phyloP scores from a whole-genome alignment of 2,113 vertebrate genomes.

The Perca flavescens region DNA sequence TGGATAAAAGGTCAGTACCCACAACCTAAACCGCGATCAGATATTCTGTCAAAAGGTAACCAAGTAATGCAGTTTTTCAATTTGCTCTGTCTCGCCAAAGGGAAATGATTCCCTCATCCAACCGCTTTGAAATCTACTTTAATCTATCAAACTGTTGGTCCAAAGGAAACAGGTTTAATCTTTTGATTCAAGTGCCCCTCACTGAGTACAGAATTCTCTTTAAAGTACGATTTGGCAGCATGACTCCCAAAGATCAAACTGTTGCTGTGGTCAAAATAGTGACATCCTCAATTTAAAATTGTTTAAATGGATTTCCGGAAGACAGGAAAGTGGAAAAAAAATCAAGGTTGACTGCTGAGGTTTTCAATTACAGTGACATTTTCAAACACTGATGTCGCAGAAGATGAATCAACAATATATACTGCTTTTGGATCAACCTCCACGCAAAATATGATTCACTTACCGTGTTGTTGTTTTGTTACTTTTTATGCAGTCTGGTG shows the following conservation, averaged over 20 bases:
- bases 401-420: slow-evolving; percentile 36
- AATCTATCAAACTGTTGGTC: slow-evolving; percentile 51
- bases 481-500: slow-evolving; percentile 48
- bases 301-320: slow-evolving; percentile 68
- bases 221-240: slow-evolving; percentile 60
- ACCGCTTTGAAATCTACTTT: slow-evolving; percentile 73
- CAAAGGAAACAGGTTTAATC: slow-evolving; percentile 61
- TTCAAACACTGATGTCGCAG: slow-evolving; percentile 54
- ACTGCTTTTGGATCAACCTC: slow-evolving; percentile 52
- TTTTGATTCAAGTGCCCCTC: slow-evolving; percentile 62
- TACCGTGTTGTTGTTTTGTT: slow-evolving; percentile 56
- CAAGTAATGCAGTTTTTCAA: slow-evolving; percentile 48
- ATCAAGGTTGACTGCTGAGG: slow-evolving; percentile 59
- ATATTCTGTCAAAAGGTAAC: slow-evolving; percentile 54
- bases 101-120: slow-evolving; percentile 52
- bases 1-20: slow-evolving; percentile 27
- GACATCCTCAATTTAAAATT: slow-evolving; percentile 71
- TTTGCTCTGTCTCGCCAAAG: slow-evolving; percentile 47
- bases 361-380: slow-evolving; percentile 68
- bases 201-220: slow-evolving; percentile 47
- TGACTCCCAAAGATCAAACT: slow-evolving; percentile 64
- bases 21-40: slow-evolving; percentile 52
- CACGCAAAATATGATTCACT: slow-evolving; percentile 60
- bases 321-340: slow-evolving; percentile 38
- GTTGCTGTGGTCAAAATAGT: slow-evolving; percentile 70